A percentile compares a stretch with the other conserved stretches of the same genome.
Evolutionary conservation across 2,797 vertebrate genomes (phyloP).

Genomic region (Carapus acus): DNA sequence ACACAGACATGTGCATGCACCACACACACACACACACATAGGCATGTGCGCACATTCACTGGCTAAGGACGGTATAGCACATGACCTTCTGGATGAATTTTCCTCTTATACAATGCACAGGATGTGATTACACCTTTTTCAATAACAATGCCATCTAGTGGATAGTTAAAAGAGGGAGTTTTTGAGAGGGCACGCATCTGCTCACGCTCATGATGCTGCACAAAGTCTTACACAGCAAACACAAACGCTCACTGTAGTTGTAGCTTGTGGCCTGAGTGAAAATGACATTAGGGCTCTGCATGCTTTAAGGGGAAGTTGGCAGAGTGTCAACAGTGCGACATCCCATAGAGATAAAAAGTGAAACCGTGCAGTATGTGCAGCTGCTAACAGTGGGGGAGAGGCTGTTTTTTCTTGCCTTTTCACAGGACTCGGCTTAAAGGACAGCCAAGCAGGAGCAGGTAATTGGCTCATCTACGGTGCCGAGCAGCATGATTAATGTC

Average conservation of each 20-base stretch:
- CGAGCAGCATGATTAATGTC: not conserved
- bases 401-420: constrained; percentile 15
- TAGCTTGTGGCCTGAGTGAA: no score
- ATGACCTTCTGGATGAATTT: constrained; percentile 6
- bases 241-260: no score
- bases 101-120: not conserved
- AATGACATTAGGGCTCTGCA: no score
- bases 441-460: constrained; percentile 5
- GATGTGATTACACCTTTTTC: not conserved
- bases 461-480: constrained; percentile 4
- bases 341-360: constrained; percentile 2
- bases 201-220: constrained; percentile 29
- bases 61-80: not conserved
- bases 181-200: constrained; percentile 7
- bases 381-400: not conserved
- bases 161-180: constrained; percentile 7
- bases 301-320: constrained; percentile 21
- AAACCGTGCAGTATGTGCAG: no score
- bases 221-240: no score
- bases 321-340: constrained; percentile 17
- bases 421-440: not conserved
- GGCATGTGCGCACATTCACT: no score
- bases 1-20: no score
- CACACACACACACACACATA: no score
- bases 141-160: not conserved